A percentile compares a stretch with the other conserved stretches of the same genome.
These are phyloP conservation scores for Butorides virescens DNA, from an alignment of 2,113 vertebrate species.

Conservation along the genomic window DNA sequence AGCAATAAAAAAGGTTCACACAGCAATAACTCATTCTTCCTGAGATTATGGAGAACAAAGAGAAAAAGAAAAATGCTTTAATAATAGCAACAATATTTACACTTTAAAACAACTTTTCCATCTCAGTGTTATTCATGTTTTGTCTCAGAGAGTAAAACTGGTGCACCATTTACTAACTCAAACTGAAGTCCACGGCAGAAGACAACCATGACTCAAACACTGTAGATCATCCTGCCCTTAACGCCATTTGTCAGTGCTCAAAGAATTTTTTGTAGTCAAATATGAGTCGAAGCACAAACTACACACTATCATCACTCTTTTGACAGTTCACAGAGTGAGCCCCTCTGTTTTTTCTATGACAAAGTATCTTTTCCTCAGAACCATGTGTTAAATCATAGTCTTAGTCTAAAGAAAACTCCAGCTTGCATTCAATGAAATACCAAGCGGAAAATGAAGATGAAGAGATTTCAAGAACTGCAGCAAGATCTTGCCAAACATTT, in stretches of 20 bases:
- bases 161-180: not conserved
- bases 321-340: not conserved
- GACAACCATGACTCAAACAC: not conserved
- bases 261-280: not conserved
- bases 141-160: not conserved
- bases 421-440: not conserved
- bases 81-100: not conserved
- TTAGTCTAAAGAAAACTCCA: not conserved
- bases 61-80: not conserved
- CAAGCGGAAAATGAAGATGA: not conserved
- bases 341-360: fast-evolving
- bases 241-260: not conserved
- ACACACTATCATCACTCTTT: not conserved
- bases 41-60: not conserved
- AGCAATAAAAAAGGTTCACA: not conserved
- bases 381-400: not conserved
- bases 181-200: not conserved
- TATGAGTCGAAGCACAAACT: not conserved
- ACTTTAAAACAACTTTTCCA: not conserved
- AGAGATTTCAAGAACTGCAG: not conserved
- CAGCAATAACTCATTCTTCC: not conserved
- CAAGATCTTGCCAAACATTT: not conserved
- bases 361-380: not conserved
- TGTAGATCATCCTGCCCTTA: not conserved
- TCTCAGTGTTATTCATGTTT: not conserved